Evolutionary conservation across 2,888 invertebrate genomes (phyloP).

Genomic region (Epinotia demarniana): DNA sequence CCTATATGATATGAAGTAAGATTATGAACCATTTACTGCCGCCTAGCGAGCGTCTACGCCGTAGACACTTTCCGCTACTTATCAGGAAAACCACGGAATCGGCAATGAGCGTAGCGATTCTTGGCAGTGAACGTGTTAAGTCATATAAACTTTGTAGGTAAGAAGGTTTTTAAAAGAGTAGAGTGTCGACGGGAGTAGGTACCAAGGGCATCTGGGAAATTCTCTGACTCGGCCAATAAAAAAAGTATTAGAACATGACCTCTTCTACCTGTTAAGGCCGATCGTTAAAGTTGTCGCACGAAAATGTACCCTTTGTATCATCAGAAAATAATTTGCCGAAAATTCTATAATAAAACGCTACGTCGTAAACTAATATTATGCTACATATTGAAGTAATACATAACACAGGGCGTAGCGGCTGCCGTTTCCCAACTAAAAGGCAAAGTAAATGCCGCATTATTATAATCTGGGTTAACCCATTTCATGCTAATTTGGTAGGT

Average conservation of each 20-base stretch:
- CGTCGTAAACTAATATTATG: constrained; percentile 30
- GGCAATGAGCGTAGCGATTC: no score
- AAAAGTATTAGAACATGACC: background rate
- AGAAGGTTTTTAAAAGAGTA: background rate
- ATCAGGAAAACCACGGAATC: no score
- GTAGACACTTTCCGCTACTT: no score
- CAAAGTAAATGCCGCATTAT: constrained; percentile 9
- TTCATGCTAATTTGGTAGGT: constrained; percentile 34
- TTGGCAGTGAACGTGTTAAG: no score
- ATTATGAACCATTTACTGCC: no score
- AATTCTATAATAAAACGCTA: constrained; percentile 3
- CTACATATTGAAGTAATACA: constrained; percentile 37
- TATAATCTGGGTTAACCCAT: constrained; percentile 23
- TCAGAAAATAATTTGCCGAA: constrained; percentile 10
- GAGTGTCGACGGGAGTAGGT: background rate
- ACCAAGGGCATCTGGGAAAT: background rate
- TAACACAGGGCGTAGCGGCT: constrained; percentile 5
- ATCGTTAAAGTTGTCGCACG: background rate
- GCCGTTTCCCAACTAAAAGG: constrained; percentile 29
- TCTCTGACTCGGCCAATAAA: background rate
- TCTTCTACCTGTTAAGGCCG: background rate
- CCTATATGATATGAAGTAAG: no score
- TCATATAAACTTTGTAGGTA: no score
- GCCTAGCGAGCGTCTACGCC: no score
- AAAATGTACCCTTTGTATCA: constrained; percentile 4